A percentile compares a stretch with the other conserved stretches of the same genome.
Conservation (phyloP, 2,797 vertebrate species). For the Pangasius macronema region DNA sequence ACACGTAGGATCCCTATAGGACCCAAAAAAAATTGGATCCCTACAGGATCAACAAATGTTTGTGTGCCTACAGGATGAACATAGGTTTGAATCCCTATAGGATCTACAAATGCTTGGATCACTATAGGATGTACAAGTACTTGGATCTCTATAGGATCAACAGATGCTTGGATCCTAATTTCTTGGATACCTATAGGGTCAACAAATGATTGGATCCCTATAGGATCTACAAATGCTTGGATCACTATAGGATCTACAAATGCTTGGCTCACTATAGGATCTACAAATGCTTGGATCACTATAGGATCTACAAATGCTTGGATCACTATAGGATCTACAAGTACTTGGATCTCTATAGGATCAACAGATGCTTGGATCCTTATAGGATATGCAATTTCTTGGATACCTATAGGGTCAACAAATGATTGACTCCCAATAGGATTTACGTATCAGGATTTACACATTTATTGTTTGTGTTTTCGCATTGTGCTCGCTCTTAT, state of each 20-base stretch:
- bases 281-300: not conserved
- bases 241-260: not conserved
- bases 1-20: too few relatives aligned
- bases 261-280: not conserved
- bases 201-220: not conserved
- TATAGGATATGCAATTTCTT: not conserved
- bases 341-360: not conserved
- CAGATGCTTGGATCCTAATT: too few relatives aligned
- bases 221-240: not conserved
- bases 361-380: not conserved
- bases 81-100: not conserved
- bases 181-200: not conserved
- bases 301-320: not conserved
- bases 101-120: not conserved
- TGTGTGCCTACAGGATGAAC: not conserved
- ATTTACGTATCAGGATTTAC: not conserved
- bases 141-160: not conserved
- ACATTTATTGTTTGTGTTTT: constrained; percentile 22
- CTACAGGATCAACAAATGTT: not conserved
- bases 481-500: constrained; percentile 27
- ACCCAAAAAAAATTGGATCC: not conserved
- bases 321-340: not conserved
- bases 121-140: not conserved
- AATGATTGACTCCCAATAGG: not conserved
- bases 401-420: not conserved